Evolutionary conservation across 2,113 vertebrate species (phyloP).

Genomic region (Strigops habroptila): DNA sequence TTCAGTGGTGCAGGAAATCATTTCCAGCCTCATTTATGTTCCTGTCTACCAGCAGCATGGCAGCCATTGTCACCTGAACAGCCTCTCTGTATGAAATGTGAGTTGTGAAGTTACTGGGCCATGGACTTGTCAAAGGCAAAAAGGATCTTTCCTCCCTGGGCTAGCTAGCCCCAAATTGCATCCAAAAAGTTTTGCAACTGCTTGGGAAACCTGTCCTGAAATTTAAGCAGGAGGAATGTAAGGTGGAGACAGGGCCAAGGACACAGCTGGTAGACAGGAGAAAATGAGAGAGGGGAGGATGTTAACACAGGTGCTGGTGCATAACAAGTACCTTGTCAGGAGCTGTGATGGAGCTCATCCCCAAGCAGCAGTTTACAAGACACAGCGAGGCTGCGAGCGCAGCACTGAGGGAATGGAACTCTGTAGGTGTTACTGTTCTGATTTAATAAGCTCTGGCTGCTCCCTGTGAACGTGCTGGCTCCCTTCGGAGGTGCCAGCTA

Average conservation of each 20-base stretch:
- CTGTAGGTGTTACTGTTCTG: background rate
- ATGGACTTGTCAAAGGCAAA: background rate
- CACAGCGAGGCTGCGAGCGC: background rate
- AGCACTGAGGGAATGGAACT: background rate
- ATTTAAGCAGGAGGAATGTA: background rate
- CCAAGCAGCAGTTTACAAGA: background rate
- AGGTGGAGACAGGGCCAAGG: background rate
- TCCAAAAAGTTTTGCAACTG: background rate
- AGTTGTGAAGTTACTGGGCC: background rate
- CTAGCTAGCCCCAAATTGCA: background rate
- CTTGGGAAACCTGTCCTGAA: background rate
- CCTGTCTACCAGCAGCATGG: fast-evolving
- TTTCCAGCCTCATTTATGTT: background rate
- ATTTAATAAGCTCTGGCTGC: background rate
- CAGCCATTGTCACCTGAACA: background rate
- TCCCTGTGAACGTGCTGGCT: background rate
- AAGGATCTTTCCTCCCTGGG: background rate
- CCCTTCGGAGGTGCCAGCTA: background rate
- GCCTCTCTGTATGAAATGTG: background rate
- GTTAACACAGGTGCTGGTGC: background rate
- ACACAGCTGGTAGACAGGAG: background rate
- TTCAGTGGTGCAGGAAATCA: background rate
- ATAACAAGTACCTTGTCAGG: background rate
- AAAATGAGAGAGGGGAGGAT: background rate
- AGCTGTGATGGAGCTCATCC: background rate